These are phyloP conservation scores for Cotesia glomerata DNA, from an alignment of 1,140 invertebrate genomes.

Conservation along the genomic window DNA sequence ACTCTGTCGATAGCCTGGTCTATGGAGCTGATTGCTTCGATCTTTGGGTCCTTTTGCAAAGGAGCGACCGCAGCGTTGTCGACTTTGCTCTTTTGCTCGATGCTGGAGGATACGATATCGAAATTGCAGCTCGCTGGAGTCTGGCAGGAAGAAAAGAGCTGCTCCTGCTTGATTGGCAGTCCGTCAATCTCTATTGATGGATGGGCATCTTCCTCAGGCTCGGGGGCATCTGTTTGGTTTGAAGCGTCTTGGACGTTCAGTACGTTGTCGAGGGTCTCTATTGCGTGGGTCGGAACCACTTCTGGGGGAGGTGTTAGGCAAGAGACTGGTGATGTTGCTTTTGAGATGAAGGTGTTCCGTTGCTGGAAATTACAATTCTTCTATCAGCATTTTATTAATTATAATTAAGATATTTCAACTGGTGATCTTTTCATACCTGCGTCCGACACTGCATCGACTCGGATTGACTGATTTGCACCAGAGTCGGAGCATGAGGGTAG, in stretches of 20 bases:
- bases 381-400: not conserved
- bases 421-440: slow-evolving; percentile 49
- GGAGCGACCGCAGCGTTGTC: slow-evolving; percentile 49
- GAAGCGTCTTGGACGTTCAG: slow-evolving; percentile 76
- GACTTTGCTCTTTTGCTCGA: slow-evolving; percentile 43
- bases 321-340: slow-evolving; percentile 66
- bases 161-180: slow-evolving; percentile 51
- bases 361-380: slow-evolving; percentile 40
- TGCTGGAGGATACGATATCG: slow-evolving; percentile 49
- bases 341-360: slow-evolving; percentile 57
- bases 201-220: slow-evolving; percentile 51
- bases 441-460: slow-evolving; percentile 57
- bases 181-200: slow-evolving; percentile 29
- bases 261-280: slow-evolving; percentile 46
- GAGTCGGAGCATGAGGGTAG: slow-evolving; percentile 55
- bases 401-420: too few relatives aligned
- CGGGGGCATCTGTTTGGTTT: slow-evolving; percentile 77
- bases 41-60: slow-evolving; percentile 34
- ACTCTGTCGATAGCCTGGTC: slow-evolving; percentile 53
- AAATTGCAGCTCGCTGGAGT: slow-evolving; percentile 40
- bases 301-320: slow-evolving; percentile 70
- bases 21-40: slow-evolving; percentile 43
- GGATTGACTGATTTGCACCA: slow-evolving; percentile 63
- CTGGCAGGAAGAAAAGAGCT: slow-evolving; percentile 47
- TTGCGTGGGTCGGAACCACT: slow-evolving; percentile 50